Percentiles rank a stretch among this genome's conserved stretches.
Conservation (phyloP, 2,113 vertebrate genomes). For the Meleagris gallopavo region DNA sequence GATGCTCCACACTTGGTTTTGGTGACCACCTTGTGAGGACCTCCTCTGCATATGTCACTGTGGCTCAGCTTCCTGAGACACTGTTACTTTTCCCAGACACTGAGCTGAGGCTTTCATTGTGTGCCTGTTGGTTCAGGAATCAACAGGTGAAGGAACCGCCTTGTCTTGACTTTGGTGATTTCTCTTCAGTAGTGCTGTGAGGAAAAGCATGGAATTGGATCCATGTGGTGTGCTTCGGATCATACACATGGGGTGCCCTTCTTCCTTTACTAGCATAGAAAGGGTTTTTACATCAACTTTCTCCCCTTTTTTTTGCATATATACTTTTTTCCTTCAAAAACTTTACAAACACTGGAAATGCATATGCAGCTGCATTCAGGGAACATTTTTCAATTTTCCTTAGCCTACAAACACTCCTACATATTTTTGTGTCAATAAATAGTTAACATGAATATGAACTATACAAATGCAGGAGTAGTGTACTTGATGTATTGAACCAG, state of each 20-base stretch:
- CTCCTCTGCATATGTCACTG: not conserved
- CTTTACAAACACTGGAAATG: not conserved
- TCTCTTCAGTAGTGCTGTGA: not conserved
- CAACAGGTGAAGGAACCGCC: rapidly evolving
- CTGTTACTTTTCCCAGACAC: not conserved
- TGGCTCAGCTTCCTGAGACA: not conserved
- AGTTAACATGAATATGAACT: not conserved
- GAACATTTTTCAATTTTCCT: not conserved
- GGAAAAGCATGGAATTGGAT: not conserved
- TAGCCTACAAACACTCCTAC: not conserved
- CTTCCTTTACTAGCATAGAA: not conserved
- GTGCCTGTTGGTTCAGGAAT: not conserved
- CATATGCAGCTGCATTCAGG: not conserved
- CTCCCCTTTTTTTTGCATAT: not conserved
- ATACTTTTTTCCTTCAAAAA: not conserved
- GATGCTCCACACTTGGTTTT: not conserved
- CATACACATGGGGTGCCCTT: rapidly evolving
- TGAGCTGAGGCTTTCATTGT: not conserved
- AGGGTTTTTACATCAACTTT: not conserved
- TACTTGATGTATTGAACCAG: not conserved
- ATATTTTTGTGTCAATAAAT: not conserved
- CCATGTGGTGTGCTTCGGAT: not conserved
- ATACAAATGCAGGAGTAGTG: not conserved
- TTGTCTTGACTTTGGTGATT: not conserved
- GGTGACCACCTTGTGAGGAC: not conserved